These are phyloP conservation scores for Polyergus mexicanus DNA, from an alignment of 1,140 invertebrate species.

Conservation along the genomic window DNA sequence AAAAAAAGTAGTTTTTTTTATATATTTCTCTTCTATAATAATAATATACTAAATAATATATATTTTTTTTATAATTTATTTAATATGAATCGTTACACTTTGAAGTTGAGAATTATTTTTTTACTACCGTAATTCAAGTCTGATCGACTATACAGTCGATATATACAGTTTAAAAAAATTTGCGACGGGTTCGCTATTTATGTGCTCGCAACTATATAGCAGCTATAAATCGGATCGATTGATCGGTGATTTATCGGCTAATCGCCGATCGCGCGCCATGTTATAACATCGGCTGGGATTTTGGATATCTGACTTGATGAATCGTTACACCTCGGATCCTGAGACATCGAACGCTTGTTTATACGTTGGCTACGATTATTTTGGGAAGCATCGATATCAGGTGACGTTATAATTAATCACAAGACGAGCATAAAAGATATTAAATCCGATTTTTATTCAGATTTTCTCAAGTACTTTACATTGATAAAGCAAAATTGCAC, in stretches of 20 bases:
- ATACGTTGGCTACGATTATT: constrained; percentile 33
- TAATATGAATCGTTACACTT: not conserved
- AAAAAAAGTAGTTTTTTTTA: not conserved
- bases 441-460: not conserved
- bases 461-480: not conserved
- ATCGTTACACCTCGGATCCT: constrained; percentile 57
- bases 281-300: constrained; percentile 52
- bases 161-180: constrained; percentile 42
- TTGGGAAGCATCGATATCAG: constrained; percentile 8
- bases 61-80: constrained; percentile 12
- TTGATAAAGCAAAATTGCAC: constrained; percentile 9
- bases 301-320: constrained; percentile 67
- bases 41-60: not conserved
- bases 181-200: constrained; percentile 45
- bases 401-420: constrained; percentile 49
- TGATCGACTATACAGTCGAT: not conserved
- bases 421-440: not conserved
- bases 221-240: constrained; percentile 67
- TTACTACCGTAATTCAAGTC: constrained; percentile 1
- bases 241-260: constrained; percentile 66
- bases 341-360: constrained; percentile 26
- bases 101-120: not conserved
- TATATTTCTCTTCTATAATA: not conserved
- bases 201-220: constrained; percentile 17
- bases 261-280: constrained; percentile 37